Conservation (phyloP, 2,797 vertebrate species). For the Stomatorhinus walkeri region DNA sequence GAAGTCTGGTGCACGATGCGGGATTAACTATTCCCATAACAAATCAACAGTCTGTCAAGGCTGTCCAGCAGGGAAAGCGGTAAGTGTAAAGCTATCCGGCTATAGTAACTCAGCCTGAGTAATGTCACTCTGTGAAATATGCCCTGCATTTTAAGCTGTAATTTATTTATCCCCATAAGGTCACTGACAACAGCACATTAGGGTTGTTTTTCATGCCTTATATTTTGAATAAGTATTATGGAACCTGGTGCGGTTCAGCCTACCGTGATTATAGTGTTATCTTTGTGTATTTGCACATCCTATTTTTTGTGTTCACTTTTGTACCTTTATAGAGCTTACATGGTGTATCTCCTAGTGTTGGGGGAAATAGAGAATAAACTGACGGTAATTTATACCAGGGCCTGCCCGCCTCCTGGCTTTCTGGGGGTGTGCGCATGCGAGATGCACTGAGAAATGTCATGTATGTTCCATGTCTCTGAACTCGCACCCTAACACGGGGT, state of each 20-base stretch:
- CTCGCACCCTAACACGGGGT: not conserved
- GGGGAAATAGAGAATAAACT: not conserved
- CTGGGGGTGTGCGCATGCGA: not conserved
- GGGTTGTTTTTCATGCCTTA: not conserved
- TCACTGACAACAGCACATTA: not conserved
- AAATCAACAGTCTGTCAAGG: not conserved
- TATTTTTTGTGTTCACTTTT: not conserved
- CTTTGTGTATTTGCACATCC: not conserved
- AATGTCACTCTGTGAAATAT: not conserved
- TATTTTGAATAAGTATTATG: not conserved
- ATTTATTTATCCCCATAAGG: not conserved
- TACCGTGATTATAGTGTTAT: not conserved
- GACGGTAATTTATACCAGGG: not conserved
- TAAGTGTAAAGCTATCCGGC: slow-evolving; percentile 1
- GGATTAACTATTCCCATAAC: not conserved
- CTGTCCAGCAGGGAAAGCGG: not conserved
- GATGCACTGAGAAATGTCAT: not conserved
- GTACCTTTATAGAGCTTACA: not conserved
- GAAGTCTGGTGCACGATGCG: not conserved
- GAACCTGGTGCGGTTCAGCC: not conserved
- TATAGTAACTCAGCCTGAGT: not conserved
- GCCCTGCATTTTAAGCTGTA: not conserved
- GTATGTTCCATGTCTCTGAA: not conserved
- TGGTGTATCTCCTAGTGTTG: not conserved
- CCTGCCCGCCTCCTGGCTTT: not conserved